A percentile compares a stretch with the other conserved stretches of the same genome.
phyloP scores from a whole-genome alignment of 2,113 vertebrate species.

The Cepphus grylle region DNA sequence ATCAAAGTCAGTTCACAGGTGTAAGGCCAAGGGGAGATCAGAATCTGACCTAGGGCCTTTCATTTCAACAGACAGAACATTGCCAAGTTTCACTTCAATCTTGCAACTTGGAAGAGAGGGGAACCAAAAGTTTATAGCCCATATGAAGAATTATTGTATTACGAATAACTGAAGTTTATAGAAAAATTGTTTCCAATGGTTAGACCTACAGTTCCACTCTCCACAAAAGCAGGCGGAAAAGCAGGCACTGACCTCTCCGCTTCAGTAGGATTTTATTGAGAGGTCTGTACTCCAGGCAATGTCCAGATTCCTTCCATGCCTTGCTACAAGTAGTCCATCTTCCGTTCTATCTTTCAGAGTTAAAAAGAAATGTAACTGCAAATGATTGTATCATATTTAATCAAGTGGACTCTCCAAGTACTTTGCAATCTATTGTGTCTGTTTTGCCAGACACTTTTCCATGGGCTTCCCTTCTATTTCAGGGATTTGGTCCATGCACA shows the following conservation, averaged over 20 bases:
- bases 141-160: slow-evolving; percentile 32
- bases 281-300: neutral
- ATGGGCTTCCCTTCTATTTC: neutral
- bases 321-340: neutral
- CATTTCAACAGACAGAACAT: slow-evolving; percentile 20
- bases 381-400: neutral
- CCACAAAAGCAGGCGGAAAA: slow-evolving; percentile 10
- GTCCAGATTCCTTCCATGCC: neutral
- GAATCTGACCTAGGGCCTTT: slow-evolving; percentile 25
- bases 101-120: neutral
- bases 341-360: neutral
- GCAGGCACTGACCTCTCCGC: neutral
- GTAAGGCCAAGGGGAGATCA: slow-evolving; percentile 37
- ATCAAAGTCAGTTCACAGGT: slow-evolving; percentile 43
- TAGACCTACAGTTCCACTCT: neutral
- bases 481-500: neutral
- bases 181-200: slow-evolving; percentile 16
- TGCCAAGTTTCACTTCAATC: slow-evolving; percentile 39
- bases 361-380: neutral
- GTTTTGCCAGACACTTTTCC: neutral
- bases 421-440: neutral
- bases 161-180: neutral
- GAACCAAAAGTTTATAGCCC: slow-evolving; percentile 36
- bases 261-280: neutral
- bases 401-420: neutral